Conservation (phyloP, 2,888 invertebrate species). For the Empis stercorea region DNA sequence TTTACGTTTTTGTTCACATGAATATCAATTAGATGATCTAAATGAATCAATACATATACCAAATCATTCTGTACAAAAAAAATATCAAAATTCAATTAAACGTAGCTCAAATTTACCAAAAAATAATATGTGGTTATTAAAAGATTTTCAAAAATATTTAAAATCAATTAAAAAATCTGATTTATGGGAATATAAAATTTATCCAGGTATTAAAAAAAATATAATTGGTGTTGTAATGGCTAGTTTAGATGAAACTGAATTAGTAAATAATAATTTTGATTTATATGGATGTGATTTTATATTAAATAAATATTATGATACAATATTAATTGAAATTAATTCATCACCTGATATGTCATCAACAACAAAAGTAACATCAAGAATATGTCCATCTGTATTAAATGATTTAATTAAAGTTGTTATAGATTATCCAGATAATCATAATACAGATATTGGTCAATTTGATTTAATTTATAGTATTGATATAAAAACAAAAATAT, state of each 20-base stretch:
- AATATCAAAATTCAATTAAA: constrained; percentile 34
- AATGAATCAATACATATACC: constrained; percentile 79
- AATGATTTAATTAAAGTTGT: constrained; percentile 79
- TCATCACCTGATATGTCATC: constrained; percentile 71
- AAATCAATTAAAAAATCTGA: constrained; percentile 30
- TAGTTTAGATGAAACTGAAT: constrained; percentile 58
- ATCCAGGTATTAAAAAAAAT: constrained; percentile 72
- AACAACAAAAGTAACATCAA: constrained; percentile 71
- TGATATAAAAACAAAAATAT: too few species aligned
- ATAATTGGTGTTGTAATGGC: constrained; percentile 67
- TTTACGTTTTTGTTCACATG: constrained; percentile 73
- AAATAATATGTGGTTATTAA: constrained; percentile 76
- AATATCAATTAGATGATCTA: constrained; percentile 61
- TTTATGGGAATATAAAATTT: constrained; percentile 58
- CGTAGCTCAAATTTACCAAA: constrained; percentile 49
- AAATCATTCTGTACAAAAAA: constrained; percentile 75
- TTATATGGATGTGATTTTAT: constrained; percentile 89
- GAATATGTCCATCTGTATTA: constrained; percentile 66
- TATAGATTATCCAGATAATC: constrained; percentile 26
- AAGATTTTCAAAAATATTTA: constrained; percentile 54
- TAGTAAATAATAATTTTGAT: constrained; percentile 67
- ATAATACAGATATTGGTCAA: constrained; percentile 39
- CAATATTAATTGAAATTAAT: constrained; percentile 90
- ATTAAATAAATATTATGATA: constrained; percentile 67
- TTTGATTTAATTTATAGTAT: too few species aligned